Conservation (phyloP, 2,888 invertebrate genomes). For the Romanomermis culicivorax region DNA sequence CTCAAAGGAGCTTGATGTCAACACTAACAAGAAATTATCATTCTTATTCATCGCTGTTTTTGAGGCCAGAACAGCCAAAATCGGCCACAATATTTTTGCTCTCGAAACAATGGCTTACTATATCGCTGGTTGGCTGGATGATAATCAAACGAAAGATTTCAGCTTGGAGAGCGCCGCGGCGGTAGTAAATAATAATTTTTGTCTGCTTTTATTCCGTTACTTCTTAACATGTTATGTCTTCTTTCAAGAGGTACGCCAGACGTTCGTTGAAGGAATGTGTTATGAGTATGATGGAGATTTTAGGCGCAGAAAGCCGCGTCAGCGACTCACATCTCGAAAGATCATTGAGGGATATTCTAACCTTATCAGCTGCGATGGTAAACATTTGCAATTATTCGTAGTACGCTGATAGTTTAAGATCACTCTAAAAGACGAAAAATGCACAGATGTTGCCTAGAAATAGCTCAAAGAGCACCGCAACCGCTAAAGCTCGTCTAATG, state of each 20-base stretch:
- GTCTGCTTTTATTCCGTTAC: neutral
- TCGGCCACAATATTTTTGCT: constrained; percentile 1
- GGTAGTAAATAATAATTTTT: constrained; percentile 9
- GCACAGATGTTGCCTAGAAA: too few species aligned
- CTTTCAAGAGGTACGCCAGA: neutral
- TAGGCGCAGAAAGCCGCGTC: neutral
- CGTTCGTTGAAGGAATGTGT: neutral
- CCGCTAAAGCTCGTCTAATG: too few species aligned
- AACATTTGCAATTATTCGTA: too few species aligned
- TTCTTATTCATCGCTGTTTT: too few species aligned
- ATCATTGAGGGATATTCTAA: neutral
- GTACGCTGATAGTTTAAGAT: too few species aligned
- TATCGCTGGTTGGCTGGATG: constrained; percentile 11
- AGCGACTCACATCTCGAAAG: neutral
- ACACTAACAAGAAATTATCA: too few species aligned
- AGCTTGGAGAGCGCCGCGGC: constrained; percentile 3
- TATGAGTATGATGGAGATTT: neutral
- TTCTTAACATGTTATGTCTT: neutral
- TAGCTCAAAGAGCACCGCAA: too few species aligned
- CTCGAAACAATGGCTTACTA: constrained; percentile 10
- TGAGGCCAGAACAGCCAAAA: neutral
- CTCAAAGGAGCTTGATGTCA: too few species aligned
- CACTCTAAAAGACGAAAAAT: too few species aligned
- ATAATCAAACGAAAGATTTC: constrained; percentile 8
- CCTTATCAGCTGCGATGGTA: neutral